phyloP scores from a whole-genome alignment of 2,113 vertebrate species.

The Thamnophis sirtalis region DNA sequence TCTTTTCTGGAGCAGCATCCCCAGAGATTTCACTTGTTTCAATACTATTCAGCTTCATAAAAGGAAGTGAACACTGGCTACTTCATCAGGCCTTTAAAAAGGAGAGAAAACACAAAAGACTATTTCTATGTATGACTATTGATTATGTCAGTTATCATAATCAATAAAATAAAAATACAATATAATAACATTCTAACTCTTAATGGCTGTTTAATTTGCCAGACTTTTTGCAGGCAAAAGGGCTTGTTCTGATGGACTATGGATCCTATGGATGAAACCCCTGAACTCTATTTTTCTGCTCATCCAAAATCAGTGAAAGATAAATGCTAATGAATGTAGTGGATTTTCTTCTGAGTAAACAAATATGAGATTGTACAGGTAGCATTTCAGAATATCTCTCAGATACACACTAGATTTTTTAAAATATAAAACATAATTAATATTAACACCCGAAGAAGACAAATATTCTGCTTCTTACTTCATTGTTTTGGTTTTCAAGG shows the following conservation, averaged over 20 bases:
- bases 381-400: constrained; percentile 54
- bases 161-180: not conserved
- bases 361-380: not conserved
- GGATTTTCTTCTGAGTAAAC: not conserved
- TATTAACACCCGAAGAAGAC: constrained; percentile 36
- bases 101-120: not conserved
- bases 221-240: not conserved
- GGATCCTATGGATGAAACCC: not conserved
- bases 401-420: constrained; percentile 44
- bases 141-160: not conserved
- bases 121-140: not conserved
- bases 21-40: not conserved
- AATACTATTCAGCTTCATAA: not conserved
- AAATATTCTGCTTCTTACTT: constrained; percentile 47
- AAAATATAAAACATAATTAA: constrained; percentile 41
- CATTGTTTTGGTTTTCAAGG: constrained; percentile 53
- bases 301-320: not conserved
- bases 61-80: not conserved
- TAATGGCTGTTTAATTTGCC: not conserved
- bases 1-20: not conserved
- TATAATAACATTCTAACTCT: not conserved
- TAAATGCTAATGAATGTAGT: not conserved
- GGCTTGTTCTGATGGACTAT: not conserved
- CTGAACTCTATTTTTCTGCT: not conserved
- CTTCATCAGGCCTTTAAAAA: not conserved